These are phyloP conservation scores for Mustelus asterias DNA, from an alignment of 2,113 vertebrate species.

Conservation along the genomic window DNA sequence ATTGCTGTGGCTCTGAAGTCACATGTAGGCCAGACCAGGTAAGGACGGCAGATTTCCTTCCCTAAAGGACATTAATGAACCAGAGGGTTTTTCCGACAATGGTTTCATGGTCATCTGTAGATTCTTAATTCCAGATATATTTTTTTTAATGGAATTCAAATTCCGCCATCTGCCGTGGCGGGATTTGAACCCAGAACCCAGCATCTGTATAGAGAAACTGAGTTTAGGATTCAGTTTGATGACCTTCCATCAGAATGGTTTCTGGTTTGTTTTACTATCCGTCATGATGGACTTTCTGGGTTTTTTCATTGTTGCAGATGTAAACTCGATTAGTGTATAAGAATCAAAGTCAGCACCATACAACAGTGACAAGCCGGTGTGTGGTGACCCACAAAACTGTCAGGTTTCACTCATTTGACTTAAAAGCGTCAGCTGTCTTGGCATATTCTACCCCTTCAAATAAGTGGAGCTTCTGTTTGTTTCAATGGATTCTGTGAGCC, in stretches of 20 bases:
- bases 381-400: neutral
- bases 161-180: too few species aligned
- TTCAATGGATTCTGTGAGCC: neutral
- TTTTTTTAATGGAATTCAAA: too few species aligned
- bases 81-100: too few species aligned
- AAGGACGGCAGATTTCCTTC: too few species aligned
- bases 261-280: neutral
- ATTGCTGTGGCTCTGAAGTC: too few species aligned
- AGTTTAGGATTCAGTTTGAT: neutral
- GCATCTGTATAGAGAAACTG: neutral
- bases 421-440: neutral
- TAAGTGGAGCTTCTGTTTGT: neutral
- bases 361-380: neutral
- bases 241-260: neutral
- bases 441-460: neutral
- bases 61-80: too few species aligned
- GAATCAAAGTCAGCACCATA: neutral
- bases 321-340: neutral
- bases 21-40: too few species aligned
- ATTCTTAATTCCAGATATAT: too few species aligned
- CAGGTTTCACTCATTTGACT: neutral
- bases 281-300: neutral
- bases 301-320: neutral
- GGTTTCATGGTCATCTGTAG: too few species aligned
- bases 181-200: too few species aligned